Percentiles rank a stretch among this genome's conserved stretches.
Evolutionary conservation across 2,888 invertebrate species (phyloP).

Genomic region (Laothoe populi): DNA sequence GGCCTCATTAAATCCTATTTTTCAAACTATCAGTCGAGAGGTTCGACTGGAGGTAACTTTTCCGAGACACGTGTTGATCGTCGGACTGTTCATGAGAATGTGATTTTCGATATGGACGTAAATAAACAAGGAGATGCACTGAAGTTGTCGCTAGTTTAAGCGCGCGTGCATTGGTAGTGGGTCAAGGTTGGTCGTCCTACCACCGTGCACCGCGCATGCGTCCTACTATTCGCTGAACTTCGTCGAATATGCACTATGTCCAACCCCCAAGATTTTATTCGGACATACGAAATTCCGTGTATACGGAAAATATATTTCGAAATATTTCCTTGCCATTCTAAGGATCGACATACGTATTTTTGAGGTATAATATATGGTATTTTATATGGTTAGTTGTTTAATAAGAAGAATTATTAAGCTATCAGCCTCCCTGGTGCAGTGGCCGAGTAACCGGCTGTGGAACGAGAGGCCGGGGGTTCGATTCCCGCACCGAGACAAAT

Average conservation of each 20-base stretch:
- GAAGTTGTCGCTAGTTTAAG: constrained; percentile 3
- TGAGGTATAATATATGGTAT: too few species aligned
- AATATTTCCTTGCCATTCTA: too few species aligned
- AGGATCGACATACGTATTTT: neutral
- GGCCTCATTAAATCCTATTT: neutral
- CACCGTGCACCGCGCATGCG: constrained; percentile 9
- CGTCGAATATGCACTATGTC: neutral
- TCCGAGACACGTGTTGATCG: neutral
- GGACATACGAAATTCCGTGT: neutral
- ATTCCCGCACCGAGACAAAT: too few species aligned
- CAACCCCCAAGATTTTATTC: too few species aligned
- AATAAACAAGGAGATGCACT: constrained; percentile 21
- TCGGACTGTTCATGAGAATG: neutral
- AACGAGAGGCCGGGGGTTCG: too few species aligned
- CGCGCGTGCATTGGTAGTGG: constrained; percentile 1
- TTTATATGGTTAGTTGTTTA: too few species aligned
- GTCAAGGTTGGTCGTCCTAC: constrained; percentile 11
- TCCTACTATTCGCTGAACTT: neutral
- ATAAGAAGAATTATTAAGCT: too few species aligned
- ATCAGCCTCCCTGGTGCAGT: too few species aligned
- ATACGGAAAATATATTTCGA: too few species aligned
- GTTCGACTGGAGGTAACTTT: neutral
- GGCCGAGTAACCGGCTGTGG: too few species aligned
- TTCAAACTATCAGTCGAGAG: neutral
- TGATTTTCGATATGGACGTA: constrained; percentile 13